phyloP scores from a whole-genome alignment of 2,113 vertebrate species.

The Anoplopoma fimbria region DNA sequence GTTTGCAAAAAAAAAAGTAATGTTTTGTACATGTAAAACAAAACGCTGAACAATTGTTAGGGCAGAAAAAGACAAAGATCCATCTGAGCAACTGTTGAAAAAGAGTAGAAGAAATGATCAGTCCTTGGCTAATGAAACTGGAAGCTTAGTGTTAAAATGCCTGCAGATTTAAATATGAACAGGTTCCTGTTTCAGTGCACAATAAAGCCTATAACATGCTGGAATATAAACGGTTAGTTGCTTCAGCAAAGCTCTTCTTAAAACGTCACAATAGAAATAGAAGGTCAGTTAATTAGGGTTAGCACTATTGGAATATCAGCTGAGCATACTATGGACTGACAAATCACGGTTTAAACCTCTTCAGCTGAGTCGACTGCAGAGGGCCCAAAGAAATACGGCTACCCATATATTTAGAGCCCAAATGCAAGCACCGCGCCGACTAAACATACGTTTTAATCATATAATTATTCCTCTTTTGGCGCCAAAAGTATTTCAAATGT shows the following conservation, averaged over 20 bases:
- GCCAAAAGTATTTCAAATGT: too few relatives aligned
- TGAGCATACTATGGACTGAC: too few relatives aligned
- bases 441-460: too few relatives aligned
- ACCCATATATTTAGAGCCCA: too few relatives aligned
- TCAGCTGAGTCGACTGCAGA: too few relatives aligned
- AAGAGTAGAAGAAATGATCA: neutral
- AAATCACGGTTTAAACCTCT: too few relatives aligned
- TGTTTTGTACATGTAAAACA: neutral
- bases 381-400: too few relatives aligned
- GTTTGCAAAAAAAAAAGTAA: neutral
- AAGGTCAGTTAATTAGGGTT: too few relatives aligned
- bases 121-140: neutral
- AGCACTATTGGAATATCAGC: too few relatives aligned
- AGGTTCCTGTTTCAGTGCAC: neutral
- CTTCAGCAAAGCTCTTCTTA: neutral
- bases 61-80: neutral
- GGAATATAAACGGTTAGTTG: neutral
- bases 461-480: neutral
- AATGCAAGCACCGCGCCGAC: too few relatives aligned
- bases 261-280: neutral
- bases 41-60: neutral
- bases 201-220: neutral
- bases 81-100: neutral
- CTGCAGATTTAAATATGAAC: neutral
- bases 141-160: neutral